phyloP scores from a whole-genome alignment of 2,113 vertebrate species.

The Piaya cayana region DNA sequence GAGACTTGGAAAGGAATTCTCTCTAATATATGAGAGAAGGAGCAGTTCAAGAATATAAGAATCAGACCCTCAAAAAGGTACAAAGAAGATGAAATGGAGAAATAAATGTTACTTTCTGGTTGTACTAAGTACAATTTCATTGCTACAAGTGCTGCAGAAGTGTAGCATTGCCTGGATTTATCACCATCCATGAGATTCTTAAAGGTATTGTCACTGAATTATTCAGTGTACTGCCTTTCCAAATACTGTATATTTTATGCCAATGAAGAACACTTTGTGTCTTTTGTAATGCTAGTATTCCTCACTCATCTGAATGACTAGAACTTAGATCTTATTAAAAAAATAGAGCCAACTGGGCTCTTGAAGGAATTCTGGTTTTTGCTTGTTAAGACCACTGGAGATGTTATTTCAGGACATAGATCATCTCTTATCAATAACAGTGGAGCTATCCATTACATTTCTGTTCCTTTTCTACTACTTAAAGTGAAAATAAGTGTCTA shows the following conservation, averaged over 20 bases:
- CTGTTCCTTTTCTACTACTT: not conserved
- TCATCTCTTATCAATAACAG: not conserved
- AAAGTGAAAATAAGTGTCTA: not conserved
- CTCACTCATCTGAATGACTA: not conserved
- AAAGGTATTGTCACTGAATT: slow-evolving; percentile 22
- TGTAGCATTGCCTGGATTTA: not conserved
- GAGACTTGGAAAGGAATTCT: not conserved
- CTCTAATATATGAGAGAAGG: not conserved
- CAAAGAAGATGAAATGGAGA: not conserved
- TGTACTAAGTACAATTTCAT: not conserved
- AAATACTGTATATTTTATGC: not conserved
- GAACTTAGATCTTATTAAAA: not conserved
- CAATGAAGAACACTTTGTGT: not conserved
- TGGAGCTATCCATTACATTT: not conserved
- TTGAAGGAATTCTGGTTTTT: not conserved
- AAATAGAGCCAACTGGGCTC: not conserved
- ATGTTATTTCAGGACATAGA: not conserved
- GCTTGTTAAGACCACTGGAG: not conserved
- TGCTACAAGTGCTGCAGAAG: not conserved
- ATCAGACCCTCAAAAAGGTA: not conserved
- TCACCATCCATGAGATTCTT: not conserved
- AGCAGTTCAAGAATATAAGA: not conserved
- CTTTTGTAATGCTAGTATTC: not conserved
- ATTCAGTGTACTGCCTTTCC: slow-evolving; percentile 28
- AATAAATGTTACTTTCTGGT: not conserved